Evolutionary conservation across 2,113 vertebrate genomes (phyloP).

Genomic region (Hypocryptadius cinnamomeus): DNA sequence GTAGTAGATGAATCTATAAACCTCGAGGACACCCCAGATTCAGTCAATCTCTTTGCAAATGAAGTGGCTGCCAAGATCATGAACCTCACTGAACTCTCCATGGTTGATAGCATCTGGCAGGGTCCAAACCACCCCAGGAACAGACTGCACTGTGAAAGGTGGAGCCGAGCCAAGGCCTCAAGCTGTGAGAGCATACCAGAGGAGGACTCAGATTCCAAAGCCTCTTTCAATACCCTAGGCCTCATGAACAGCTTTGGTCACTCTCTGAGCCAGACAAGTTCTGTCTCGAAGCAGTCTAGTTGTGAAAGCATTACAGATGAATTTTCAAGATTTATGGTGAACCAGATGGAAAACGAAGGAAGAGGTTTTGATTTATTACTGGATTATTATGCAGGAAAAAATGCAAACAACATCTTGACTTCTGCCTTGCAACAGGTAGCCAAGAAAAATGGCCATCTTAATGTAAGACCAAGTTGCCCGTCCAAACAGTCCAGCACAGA

Average conservation of each 20-base stretch:
- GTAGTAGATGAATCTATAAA: conserved; percentile 91
- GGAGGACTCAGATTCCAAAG: conserved; percentile 77
- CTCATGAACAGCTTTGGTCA: conserved; percentile 79
- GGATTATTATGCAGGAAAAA: conserved; percentile 96
- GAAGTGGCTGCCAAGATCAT: conserved; percentile 93
- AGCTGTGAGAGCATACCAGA: conserved; percentile 97
- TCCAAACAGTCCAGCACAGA: conserved; percentile 98
- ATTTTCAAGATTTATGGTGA: conserved; percentile 97
- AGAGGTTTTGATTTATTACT: conserved; percentile 90
- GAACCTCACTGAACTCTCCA: conserved; percentile 86
- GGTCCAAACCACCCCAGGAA: conserved; percentile 78
- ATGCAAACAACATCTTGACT: conserved; percentile 86
- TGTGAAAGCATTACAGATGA: conserved; percentile 98
- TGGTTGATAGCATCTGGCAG: conserved; percentile 83
- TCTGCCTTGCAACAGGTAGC: conserved; percentile 88
- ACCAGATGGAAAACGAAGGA: conserved; percentile 96
- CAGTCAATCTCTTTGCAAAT: conserved; percentile 85
- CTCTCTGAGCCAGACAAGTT: conserved; percentile 87
- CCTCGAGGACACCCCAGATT: conserved; percentile 83
- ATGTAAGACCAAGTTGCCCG: conserved; percentile 81
- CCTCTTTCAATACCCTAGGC: conserved; percentile 72
- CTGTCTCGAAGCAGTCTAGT: conserved; percentile 96
- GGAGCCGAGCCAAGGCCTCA: conserved; percentile 85
- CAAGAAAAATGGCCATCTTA: conserved; percentile 84
- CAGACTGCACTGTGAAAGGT: conserved; percentile 85